Percentiles rank a stretch among this genome's conserved stretches.
phyloP scores from a whole-genome alignment of 2,113 vertebrate species.

The Tricholaema leucomelas region DNA sequence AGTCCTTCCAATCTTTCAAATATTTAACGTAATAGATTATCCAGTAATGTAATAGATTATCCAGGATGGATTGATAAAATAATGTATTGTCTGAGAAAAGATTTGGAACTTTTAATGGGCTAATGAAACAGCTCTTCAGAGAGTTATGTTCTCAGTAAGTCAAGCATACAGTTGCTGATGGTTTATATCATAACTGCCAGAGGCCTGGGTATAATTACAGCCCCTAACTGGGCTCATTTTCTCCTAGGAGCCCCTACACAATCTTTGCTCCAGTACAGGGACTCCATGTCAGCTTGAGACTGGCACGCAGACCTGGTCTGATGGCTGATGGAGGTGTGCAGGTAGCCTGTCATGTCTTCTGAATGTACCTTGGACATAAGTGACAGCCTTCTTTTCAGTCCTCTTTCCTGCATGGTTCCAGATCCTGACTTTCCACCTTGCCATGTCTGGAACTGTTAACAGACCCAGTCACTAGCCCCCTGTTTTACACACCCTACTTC shows the following conservation, averaged over 20 bases:
- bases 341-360: background rate
- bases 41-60: background rate
- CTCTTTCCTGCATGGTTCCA: background rate
- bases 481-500: background rate
- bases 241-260: background rate
- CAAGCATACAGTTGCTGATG: background rate
- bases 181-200: background rate
- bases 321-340: background rate
- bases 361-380: background rate
- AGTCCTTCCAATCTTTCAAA: too few species aligned
- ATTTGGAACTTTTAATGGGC: background rate
- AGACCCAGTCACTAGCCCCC: background rate
- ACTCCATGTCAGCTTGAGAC: fast-evolving
- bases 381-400: background rate
- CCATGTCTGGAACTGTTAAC: background rate
- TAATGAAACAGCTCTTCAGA: background rate
- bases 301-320: background rate
- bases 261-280: background rate
- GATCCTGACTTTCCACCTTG: background rate
- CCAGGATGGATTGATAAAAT: background rate
- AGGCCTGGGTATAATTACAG: background rate
- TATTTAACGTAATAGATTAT: too few species aligned
- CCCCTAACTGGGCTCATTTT: background rate
- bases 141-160: background rate
- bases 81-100: background rate